Percentiles rank a stretch among this genome's conserved stretches.
Evolutionary conservation across 2,888 invertebrate genomes (phyloP).

Genomic region (Drosophila sordidapex): DNA sequence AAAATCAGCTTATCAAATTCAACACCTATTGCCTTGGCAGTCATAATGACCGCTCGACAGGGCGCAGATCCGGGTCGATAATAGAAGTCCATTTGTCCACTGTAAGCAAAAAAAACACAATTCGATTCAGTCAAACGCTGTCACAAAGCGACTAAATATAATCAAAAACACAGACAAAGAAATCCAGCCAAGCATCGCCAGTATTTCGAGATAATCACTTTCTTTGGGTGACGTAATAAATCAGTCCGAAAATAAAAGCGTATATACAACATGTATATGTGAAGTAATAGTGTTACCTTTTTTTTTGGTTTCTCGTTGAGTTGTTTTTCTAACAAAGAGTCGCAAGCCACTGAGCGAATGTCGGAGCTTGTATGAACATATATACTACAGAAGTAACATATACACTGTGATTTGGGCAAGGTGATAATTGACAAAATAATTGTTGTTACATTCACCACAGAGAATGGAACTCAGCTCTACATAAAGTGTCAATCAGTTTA

Average conservation of each 20-base stretch:
- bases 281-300: constrained; percentile 11
- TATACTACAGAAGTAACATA: constrained; percentile 8
- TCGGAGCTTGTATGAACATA: not conserved
- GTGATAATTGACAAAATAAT: constrained; percentile 47
- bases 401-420: constrained; percentile 11
- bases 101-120: constrained; percentile 19
- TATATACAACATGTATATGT: not conserved
- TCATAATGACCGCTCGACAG: constrained; percentile 88
- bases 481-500: not conserved
- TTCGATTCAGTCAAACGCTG: constrained; percentile 32
- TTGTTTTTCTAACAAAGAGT: constrained; percentile 21
- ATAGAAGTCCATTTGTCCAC: constrained; percentile 87
- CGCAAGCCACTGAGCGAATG: constrained; percentile 33
- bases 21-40: constrained; percentile 88
- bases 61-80: constrained; percentile 88
- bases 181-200: constrained; percentile 20
- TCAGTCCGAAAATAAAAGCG: constrained; percentile 4
- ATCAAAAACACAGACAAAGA: constrained; percentile 21
- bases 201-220: constrained; percentile 51
- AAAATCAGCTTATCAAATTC: constrained; percentile 87
- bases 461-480: not conserved
- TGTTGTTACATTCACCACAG: not conserved
- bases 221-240: constrained; percentile 56
- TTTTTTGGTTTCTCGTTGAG: constrained; percentile 6
- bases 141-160: constrained; percentile 27